Conservation (phyloP, 2,113 vertebrate species). For the Agapornis roseicollis region DNA sequence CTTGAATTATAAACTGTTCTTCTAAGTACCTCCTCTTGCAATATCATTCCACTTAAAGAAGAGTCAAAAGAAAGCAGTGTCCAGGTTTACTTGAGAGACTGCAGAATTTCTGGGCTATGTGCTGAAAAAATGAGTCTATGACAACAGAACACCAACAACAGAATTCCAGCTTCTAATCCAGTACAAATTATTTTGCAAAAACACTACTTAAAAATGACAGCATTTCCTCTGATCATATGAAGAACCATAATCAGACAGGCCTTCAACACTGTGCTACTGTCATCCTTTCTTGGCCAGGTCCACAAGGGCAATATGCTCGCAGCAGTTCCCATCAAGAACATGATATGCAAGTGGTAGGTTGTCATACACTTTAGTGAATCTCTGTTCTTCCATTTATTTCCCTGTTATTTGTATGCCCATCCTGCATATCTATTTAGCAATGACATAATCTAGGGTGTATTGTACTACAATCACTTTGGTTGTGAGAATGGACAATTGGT, state of each 20-base stretch:
- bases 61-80: background rate
- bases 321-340: background rate
- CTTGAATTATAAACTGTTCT: background rate
- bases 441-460: background rate
- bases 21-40: background rate
- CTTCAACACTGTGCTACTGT: background rate
- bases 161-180: background rate
- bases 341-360: background rate
- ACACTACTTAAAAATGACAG: background rate
- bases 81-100: background rate
- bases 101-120: background rate
- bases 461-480: background rate
- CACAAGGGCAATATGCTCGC: background rate
- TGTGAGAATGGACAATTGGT: background rate
- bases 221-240: background rate
- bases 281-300: background rate
- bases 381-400: background rate
- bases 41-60: background rate
- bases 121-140: background rate
- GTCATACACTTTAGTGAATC: background rate
- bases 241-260: background rate
- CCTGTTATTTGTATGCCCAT: background rate
- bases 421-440: background rate
- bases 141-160: background rate
- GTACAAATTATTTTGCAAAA: background rate